Percentiles rank a stretch among this genome's conserved stretches.
Evolutionary conservation across 2,113 vertebrate genomes (phyloP).

Genomic region (Embiotoca jacksoni): DNA sequence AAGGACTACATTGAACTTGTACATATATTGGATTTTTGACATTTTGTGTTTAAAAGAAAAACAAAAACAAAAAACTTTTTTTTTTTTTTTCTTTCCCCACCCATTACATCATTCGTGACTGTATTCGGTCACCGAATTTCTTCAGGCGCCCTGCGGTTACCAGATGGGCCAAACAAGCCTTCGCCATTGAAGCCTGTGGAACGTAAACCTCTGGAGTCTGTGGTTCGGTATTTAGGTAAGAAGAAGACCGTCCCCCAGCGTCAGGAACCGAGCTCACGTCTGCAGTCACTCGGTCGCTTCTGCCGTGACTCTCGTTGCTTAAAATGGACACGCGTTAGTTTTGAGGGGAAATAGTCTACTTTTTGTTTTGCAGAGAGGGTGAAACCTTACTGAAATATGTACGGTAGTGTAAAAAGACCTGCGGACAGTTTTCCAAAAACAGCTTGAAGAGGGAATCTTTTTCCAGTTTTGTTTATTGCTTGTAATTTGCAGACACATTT

Average conservation of each 20-base stretch:
- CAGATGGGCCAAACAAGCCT: constrained; percentile 90
- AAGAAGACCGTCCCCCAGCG: neutral
- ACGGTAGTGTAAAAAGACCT: neutral
- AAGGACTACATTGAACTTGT: constrained; percentile 57
- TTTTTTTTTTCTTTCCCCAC: neutral
- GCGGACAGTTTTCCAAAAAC: neutral
- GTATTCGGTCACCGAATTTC: constrained; percentile 6
- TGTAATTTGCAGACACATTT: too few species aligned
- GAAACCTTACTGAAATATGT: neutral
- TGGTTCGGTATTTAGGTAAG: constrained; percentile 94
- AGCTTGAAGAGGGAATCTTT: too few species aligned
- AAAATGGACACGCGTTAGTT: neutral
- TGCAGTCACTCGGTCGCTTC: neutral
- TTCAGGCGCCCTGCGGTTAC: constrained; percentile 92
- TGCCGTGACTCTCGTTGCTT: neutral
- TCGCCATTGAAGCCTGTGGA: constrained; percentile 89
- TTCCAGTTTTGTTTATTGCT: too few species aligned
- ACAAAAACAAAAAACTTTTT: neutral
- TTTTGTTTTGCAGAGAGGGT: too few species aligned
- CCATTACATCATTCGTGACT: neutral
- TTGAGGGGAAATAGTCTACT: too few species aligned
- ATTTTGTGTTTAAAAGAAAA: neutral
- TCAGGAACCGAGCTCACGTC: neutral
- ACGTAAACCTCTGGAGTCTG: constrained; percentile 95
- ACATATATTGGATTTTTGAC: neutral